phyloP scores from a whole-genome alignment of 2,113 vertebrate species.

The Agelaius phoeniceus region DNA sequence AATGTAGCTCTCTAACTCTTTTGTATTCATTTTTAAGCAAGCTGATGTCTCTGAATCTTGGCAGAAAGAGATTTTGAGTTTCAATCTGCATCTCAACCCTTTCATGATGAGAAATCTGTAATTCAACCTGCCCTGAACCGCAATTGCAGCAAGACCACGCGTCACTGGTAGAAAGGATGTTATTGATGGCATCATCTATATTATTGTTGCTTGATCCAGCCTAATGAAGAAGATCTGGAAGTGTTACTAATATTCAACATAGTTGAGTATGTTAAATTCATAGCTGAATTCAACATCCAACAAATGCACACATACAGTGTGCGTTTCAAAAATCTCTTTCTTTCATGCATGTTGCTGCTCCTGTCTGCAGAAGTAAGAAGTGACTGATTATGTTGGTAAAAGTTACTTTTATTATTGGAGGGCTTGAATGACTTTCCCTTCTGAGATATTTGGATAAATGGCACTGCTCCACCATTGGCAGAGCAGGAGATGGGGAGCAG shows the following conservation, averaged over 20 bases:
- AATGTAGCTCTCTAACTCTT: neutral
- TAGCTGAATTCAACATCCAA: no score
- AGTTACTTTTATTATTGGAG: neutral
- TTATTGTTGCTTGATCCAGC: neutral
- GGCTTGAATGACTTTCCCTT: neutral
- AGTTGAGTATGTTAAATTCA: neutral
- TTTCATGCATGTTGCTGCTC: neutral
- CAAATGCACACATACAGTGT: neutral
- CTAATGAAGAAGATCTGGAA: neutral
- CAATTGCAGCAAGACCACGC: neutral
- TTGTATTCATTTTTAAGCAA: slow-evolving; percentile 6
- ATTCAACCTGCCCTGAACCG: neutral
- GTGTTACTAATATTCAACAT: neutral
- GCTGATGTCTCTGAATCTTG: slow-evolving; percentile 19
- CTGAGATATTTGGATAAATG: neutral
- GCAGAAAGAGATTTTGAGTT: neutral
- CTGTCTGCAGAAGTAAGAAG: neutral
- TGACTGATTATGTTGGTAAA: neutral
- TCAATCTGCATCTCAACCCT: neutral
- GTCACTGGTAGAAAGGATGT: neutral
- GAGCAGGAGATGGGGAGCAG: rapidly evolving
- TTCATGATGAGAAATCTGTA: neutral
- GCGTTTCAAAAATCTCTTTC: neutral
- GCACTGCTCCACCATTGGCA: neutral
- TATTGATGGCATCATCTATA: neutral